Evolutionary conservation across 2,888 invertebrate genomes (phyloP).

Genomic region (Drosophila melanosoma): DNA sequence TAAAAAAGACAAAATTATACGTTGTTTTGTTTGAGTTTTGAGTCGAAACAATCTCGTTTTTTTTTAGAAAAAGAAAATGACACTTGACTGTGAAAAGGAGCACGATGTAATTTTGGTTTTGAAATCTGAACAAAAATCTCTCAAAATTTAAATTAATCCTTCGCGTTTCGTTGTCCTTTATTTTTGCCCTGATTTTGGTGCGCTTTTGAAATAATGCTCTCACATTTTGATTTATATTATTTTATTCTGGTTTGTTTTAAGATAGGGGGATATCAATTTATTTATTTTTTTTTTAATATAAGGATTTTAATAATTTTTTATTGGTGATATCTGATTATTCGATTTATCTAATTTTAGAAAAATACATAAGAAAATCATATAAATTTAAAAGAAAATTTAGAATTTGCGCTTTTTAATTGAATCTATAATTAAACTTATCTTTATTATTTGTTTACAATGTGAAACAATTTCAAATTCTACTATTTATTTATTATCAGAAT

Average conservation of each 20-base stretch:
- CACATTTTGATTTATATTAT: not conserved
- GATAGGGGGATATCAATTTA: not conserved
- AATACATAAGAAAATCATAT: not conserved
- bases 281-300: not conserved
- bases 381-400: not conserved
- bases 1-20: conserved; percentile 16
- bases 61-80: conserved; percentile 67
- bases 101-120: conserved; percentile 83
- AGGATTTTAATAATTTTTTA: not conserved
- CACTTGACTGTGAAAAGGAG: conserved; percentile 84
- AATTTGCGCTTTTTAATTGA: not conserved
- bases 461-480: not conserved
- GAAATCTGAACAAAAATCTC: conserved; percentile 31
- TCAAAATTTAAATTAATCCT: conserved; percentile 38
- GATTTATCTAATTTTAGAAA: not conserved
- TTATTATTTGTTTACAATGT: not conserved
- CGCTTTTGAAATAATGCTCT: not conserved
- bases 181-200: conserved; percentile 11
- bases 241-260: not conserved
- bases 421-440: not conserved
- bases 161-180: conserved; percentile 19
- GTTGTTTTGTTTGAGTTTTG: conserved; percentile 55
- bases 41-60: conserved; percentile 35
- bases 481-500: not conserved
- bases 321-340: not conserved